Evolutionary conservation across 2,113 vertebrate genomes (phyloP).

Genomic region (Stictonetta naevosa): DNA sequence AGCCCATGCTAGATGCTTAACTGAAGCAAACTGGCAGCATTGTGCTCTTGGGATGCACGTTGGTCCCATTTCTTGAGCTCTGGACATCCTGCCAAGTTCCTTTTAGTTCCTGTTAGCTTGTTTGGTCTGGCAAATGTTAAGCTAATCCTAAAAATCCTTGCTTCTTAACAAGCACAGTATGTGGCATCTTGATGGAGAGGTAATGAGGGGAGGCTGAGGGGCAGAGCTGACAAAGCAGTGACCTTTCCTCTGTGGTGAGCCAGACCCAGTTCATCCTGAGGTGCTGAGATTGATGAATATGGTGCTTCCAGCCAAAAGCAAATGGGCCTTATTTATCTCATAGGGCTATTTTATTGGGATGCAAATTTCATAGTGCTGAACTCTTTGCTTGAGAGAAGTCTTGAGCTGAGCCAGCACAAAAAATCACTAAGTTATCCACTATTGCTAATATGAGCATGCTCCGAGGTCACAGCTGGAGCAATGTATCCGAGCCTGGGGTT

Average conservation of each 20-base stretch:
- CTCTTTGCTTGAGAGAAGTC: conserved; percentile 2
- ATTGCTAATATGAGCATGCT: not conserved
- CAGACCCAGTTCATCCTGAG: not conserved
- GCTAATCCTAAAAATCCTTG: not conserved
- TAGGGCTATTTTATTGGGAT: not conserved
- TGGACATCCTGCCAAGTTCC: not conserved
- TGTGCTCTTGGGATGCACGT: not conserved
- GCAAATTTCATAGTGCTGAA: not conserved
- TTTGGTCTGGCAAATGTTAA: not conserved
- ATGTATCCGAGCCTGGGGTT: not conserved
- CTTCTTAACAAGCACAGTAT: not conserved
- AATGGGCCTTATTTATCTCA: not conserved
- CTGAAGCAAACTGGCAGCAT: not conserved
- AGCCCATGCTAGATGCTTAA: not conserved
- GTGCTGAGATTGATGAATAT: conserved; percentile 2
- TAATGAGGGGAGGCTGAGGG: conserved; percentile 30
- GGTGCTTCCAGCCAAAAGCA: conserved; percentile 19
- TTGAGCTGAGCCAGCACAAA: conserved; percentile 45
- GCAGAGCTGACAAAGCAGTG: conserved; percentile 41
- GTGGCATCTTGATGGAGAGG: not conserved
- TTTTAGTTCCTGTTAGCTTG: not conserved
- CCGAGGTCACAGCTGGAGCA: not conserved
- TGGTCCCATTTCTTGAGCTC: not conserved
- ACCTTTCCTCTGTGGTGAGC: conserved; percentile 5
- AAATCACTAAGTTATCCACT: conserved; percentile 21